phyloP scores from a whole-genome alignment of 2,888 invertebrate species.

The Epiperipatus broadwayi region DNA sequence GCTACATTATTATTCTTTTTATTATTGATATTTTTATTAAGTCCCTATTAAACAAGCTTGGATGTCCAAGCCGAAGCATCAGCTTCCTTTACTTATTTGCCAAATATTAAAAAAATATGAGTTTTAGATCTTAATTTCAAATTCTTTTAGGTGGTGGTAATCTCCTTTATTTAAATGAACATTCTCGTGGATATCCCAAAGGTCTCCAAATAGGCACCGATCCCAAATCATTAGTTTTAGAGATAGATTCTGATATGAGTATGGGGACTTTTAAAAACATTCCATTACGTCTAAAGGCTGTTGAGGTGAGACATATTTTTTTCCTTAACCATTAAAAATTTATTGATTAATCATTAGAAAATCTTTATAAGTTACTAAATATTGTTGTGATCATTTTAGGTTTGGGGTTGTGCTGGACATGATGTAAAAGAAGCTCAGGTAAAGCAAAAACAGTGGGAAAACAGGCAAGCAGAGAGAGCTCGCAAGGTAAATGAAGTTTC shows the following conservation, averaged over 20 bases:
- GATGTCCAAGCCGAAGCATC: no score
- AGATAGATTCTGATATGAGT: conserved; percentile 53
- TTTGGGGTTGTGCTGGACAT: conserved; percentile 29
- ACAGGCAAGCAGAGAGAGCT: conserved; percentile 65
- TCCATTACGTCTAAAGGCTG: conserved; percentile 40
- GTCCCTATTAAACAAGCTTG: no score
- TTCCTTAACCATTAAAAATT: no score
- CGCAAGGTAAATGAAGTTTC: conserved; percentile 35
- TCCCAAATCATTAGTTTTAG: conserved; percentile 51
- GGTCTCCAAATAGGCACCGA: conserved; percentile 63
- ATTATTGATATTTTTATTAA: no score
- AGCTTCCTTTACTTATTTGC: no score
- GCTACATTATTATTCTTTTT: no score
- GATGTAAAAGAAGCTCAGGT: conserved; percentile 46
- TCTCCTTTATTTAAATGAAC: conserved; percentile 61
- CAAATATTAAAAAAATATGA: no score
- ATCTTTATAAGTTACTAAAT: no score
- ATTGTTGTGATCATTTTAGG: conserved; percentile 36
- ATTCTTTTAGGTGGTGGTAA: conserved; percentile 38
- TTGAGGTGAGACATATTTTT: conserved; percentile 77
- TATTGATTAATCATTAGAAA: no score
- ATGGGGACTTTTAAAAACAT: conserved; percentile 45
- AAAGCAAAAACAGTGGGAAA: conserved; percentile 77
- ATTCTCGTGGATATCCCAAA: conserved; percentile 60
- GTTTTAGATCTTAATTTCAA: no score